Percentiles rank a stretch among this genome's conserved stretches.
Conservation (phyloP, 2,797 vertebrate species). For the Sylvilagus floridanus region DNA sequence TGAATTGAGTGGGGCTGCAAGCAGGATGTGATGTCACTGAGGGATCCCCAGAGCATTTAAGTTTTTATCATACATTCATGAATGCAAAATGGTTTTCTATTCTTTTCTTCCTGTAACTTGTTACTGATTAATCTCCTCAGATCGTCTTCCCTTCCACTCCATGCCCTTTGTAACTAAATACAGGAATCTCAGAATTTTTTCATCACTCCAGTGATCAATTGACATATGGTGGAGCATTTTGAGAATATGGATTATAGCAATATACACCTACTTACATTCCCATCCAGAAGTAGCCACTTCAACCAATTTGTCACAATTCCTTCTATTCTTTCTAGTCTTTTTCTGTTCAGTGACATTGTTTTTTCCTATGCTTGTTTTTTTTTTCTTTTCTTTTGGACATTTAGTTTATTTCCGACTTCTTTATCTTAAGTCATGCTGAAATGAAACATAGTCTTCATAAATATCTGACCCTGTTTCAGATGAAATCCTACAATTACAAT, state of each 20-base stretch:
- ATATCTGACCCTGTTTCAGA: background rate
- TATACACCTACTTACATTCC: background rate
- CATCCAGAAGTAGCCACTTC: background rate
- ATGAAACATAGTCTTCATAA: background rate
- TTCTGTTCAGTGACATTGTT: background rate
- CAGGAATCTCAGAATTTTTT: no score
- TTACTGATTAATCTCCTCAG: no score
- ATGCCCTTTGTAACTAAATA: no score
- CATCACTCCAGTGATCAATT: background rate
- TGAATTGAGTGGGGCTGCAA: no score
- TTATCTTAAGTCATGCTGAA: conserved; percentile 16
- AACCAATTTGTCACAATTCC: background rate
- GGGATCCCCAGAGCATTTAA: no score
- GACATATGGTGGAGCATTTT: background rate
- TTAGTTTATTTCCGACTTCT: conserved; percentile 35
- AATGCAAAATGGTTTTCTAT: no score
- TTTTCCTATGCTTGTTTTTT: background rate
- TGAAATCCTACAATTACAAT: background rate
- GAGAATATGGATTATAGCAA: background rate
- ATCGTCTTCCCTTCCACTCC: no score
- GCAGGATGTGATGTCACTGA: no score
- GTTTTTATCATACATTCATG: no score
- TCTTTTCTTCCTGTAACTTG: no score
- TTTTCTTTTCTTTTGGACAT: background rate
- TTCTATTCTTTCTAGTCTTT: background rate